Evolutionary conservation across 2,113 vertebrate genomes (phyloP).

Genomic region (Grammatotria lemairii): DNA sequence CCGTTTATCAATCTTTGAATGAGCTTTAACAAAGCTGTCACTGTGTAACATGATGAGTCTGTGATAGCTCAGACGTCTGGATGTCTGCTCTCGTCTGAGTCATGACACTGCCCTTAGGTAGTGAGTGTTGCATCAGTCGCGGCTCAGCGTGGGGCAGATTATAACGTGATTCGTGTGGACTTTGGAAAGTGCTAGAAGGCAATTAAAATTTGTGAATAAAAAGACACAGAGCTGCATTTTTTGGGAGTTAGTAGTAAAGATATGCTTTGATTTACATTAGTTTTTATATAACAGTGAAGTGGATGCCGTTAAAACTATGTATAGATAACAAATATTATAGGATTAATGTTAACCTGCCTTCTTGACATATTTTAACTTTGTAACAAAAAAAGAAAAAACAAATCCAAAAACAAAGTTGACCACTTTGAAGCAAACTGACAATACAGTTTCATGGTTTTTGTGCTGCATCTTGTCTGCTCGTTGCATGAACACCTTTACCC

Average conservation of each 20-base stretch:
- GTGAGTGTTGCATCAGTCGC: fast-evolving
- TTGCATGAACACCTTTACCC: neutral
- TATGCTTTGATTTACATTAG: neutral
- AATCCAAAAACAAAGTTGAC: neutral
- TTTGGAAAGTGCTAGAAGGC: neutral
- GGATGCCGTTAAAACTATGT: fast-evolving
- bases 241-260: fast-evolving
- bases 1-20: neutral
- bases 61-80: neutral
- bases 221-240: neutral
- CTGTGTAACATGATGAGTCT: neutral
- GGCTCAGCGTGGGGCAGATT: neutral
- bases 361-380: neutral
- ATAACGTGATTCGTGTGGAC: neutral
- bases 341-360: neutral
- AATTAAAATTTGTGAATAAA: neutral
- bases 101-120: neutral
- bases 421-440: neutral
- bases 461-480: neutral
- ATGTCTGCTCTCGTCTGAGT: neutral
- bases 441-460: neutral
- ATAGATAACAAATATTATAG: neutral
- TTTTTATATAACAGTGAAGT: neutral
- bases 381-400: fast-evolving
- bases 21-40: neutral